Evolutionary conservation across 2,888 invertebrate genomes (phyloP), one percentile per base, ranked within the genome.

Genomic region (Tholera decimalis): DNA sequence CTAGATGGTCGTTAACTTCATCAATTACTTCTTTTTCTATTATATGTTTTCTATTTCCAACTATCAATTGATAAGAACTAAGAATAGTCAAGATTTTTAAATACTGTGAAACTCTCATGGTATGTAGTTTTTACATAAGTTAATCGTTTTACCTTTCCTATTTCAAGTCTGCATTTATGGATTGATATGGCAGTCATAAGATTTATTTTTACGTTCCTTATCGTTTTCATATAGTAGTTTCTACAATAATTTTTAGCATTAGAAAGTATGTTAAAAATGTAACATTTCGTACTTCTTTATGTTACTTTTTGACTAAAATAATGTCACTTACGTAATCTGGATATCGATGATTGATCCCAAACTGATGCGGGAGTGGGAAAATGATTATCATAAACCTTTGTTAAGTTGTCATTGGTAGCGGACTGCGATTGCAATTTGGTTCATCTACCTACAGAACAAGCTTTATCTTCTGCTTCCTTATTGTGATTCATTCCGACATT

Each of bases 51-150:
- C 63, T 59, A 35, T 77, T 71, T 62, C 69, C 82, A 78, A 80
- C 61, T 75, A 85, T 74, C 63, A 85, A 68, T 62, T 58, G 60
- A 56, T 83, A 76, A 62, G 58, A 86, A 84, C 83, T 84, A 78
- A 85, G 85, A 83, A 81, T 59, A 79, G 68, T 74, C 39, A 83
- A 79, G 72, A 79, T 75, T 80, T 79, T 81, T 73, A 85, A 56
- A 83, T 61, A 69, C 30, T 61, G 35, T 67, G 65, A 56, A 33
- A 35, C 49, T 55, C 54, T 68, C 85, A 88, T 88, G 74, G 58
- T 80, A 57, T 56, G 33, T 59, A 43, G 8, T 24, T 53, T 35
- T 30, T 72, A 66, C 49, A 60, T 43, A 71, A 69, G 68, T 53
- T 67, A 77, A 58, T 76, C 35, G 62, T 60, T 62, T 78, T 82